Evolutionary conservation across 2,797 vertebrate species (phyloP), one percentile per base, ranked within the genome.

Genomic region (Cyclopterus lumpus): DNA sequence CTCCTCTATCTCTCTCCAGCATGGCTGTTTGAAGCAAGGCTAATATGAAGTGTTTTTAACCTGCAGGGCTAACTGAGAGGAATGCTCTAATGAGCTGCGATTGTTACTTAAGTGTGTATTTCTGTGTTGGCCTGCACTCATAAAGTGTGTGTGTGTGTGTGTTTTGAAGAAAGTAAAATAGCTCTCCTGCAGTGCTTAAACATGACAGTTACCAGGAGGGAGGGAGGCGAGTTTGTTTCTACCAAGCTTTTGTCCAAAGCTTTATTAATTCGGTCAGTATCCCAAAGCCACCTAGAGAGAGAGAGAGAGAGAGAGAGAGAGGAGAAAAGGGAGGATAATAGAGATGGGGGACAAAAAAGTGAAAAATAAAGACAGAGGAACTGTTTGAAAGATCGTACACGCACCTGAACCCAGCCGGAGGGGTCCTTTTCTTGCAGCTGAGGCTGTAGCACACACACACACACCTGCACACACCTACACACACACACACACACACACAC

Each of bases 331-430:
- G 10, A 61, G 51, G 2, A 1, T 61, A 49, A 24, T 11, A 34
- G 11, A 38, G 10, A 40, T 66, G 16, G n/a, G 20, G 26, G n/a
- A 58, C 2, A 22, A 30, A 69, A 48, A 53, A 67, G 59, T 16
- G 5, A 76, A 64, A 80, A 65, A 62, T 51, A 63, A 49, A 82
- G 46, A 83, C 34, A 22, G 36, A 61, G 28, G 36, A 64, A 71
- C 69, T 79, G 66, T 72, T 60, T 32, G 26, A 71, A 51, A 73
- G 55, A 79, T 67, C 1, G 26, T 62, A 53, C 34, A 66, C 0
- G 16, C 89, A 93, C 89, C 91, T 92, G 87, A 85, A 89, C 80
- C 75, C 71, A 77, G 70, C 86, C 36, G 2, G 67, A 87, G 70
- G 89, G 80, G 69, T 15, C 28, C 34, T 71, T 84, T 70, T 64